These are phyloP conservation scores for Muscidifurax raptorellus DNA, from an alignment of 1,140 invertebrate species.

Conservation along the genomic window DNA sequence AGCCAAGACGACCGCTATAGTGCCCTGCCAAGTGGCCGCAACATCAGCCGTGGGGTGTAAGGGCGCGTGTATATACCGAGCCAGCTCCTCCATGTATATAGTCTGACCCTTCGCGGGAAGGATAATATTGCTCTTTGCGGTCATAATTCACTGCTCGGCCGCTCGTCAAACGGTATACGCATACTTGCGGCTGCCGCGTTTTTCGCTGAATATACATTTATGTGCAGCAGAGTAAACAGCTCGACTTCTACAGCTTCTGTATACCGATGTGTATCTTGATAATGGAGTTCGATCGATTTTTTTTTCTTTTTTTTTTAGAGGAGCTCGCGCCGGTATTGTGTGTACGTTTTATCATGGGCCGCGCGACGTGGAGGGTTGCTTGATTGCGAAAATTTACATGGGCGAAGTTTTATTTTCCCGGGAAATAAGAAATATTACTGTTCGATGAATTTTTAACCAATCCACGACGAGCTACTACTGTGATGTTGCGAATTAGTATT, in stretches of 20 bases:
- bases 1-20: background rate
- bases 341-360: background rate
- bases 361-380: background rate
- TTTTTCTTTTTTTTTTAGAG: background rate
- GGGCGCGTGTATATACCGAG: background rate
- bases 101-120: background rate
- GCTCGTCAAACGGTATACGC: background rate
- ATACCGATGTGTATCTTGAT: background rate
- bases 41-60: background rate
- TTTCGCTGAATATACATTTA: slow-evolving; percentile 19
- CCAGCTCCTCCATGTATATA: background rate
- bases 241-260: background rate
- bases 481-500: too few relatives aligned
- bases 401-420: background rate
- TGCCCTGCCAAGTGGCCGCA: background rate
- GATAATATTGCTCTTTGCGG: slow-evolving; percentile 36
- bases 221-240: background rate
- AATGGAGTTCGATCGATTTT: background rate
- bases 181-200: background rate
- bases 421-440: background rate
- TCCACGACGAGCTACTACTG: too few relatives aligned
- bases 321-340: background rate
- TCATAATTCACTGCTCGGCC: slow-evolving; percentile 22
- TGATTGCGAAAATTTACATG: background rate
- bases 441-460: background rate